Percentiles rank a stretch among this genome's conserved stretches.
Conservation (phyloP, 2,888 invertebrate species). For the Cosmia pyralina region DNA sequence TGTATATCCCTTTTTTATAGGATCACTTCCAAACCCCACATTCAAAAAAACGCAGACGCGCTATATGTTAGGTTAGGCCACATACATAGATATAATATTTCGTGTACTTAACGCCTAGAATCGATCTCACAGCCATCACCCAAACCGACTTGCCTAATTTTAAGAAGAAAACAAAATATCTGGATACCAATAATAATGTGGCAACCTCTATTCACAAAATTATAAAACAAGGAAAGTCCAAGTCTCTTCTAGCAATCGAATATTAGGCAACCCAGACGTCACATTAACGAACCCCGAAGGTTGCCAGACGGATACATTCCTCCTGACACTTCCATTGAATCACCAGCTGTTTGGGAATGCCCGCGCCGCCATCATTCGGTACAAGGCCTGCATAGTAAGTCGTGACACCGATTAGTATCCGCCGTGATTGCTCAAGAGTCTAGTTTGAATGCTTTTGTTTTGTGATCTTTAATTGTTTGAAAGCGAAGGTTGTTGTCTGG, state of each 20-base stretch:
- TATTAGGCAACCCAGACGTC: constrained; percentile 21
- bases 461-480: constrained; percentile 21
- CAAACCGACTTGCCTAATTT: not conserved
- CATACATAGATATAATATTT: too few relatives aligned
- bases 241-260: not conserved
- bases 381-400: constrained; percentile 57
- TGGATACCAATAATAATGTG: not conserved
- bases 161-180: not conserved
- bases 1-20: too few relatives aligned
- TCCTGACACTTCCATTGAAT: constrained; percentile 35
- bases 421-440: constrained; percentile 32
- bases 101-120: too few relatives aligned
- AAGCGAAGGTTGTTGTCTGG: constrained; percentile 33
- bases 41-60: too few relatives aligned
- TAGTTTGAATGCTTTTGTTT: constrained; percentile 21
- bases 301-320: constrained; percentile 36
- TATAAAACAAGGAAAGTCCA: not conserved
- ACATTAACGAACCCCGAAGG: constrained; percentile 28
- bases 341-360: constrained; percentile 52
- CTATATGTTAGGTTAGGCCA: too few relatives aligned
- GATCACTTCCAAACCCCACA: too few relatives aligned
- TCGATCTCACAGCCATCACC: too few relatives aligned
- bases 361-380: constrained; percentile 39
- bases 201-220: not conserved
- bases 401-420: constrained; percentile 48